Percentiles rank a stretch among this genome's conserved stretches.
Conservation (phyloP, 2,888 invertebrate species). For the Tryphoninae sp. region DNA sequence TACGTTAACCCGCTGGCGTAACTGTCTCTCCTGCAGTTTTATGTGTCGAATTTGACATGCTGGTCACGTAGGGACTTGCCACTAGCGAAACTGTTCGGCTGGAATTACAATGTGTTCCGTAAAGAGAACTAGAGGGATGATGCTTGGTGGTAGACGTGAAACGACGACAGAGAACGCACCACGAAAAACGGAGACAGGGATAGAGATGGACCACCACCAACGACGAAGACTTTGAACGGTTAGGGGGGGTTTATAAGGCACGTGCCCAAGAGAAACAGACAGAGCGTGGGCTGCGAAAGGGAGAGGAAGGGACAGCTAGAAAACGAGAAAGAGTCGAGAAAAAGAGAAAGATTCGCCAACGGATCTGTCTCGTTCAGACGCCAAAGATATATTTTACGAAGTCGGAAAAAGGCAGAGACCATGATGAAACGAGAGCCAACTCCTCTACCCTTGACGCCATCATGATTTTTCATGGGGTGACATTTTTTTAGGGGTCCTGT, state of each 20-base stretch:
- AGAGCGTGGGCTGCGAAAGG: slow-evolving; percentile 15
- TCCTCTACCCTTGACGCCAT: neutral
- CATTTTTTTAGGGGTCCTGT: neutral
- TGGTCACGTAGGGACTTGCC: slow-evolving; percentile 79
- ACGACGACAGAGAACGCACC: slow-evolving; percentile 51
- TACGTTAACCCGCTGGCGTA: slow-evolving; percentile 78
- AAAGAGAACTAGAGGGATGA: slow-evolving; percentile 63
- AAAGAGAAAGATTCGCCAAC: slow-evolving; percentile 49
- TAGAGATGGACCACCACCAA: slow-evolving; percentile 29
- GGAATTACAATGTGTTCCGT: slow-evolving; percentile 79
- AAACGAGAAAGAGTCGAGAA: slow-evolving; percentile 27
- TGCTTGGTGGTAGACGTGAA: slow-evolving; percentile 38
- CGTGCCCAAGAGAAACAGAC: slow-evolving; percentile 40
- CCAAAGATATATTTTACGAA: slow-evolving; percentile 40
- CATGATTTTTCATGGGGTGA: slow-evolving; percentile 1
- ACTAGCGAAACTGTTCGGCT: slow-evolving; percentile 79
- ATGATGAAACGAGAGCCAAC: slow-evolving; percentile 26
- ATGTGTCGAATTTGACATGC: slow-evolving; percentile 81
- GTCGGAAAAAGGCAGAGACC: slow-evolving; percentile 30
- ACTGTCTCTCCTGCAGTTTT: slow-evolving; percentile 79
- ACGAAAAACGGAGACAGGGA: slow-evolving; percentile 33
- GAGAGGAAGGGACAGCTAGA: slow-evolving; percentile 16
- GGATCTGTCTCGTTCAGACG: slow-evolving; percentile 49
- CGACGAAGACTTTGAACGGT: slow-evolving; percentile 39
- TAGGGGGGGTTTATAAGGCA: slow-evolving; percentile 47